phyloP scores from a whole-genome alignment of 2,113 vertebrate genomes.

The Drymodes brunneopygia region DNA sequence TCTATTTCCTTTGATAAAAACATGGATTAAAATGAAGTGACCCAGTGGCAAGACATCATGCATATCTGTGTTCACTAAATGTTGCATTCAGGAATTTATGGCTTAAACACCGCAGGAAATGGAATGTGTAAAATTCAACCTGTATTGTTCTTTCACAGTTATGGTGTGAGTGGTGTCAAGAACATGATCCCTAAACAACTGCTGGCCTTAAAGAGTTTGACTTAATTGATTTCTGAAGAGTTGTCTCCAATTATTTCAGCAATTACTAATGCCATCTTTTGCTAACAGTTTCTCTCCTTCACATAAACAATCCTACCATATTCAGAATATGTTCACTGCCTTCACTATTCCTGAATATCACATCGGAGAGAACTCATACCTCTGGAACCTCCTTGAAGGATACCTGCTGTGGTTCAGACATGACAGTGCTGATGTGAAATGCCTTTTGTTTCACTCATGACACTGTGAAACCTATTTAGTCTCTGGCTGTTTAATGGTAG shows the following conservation, averaged over 20 bases:
- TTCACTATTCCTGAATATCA: not conserved
- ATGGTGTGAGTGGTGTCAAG: not conserved
- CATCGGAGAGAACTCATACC: not conserved
- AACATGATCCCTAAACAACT: not conserved
- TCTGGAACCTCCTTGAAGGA: not conserved
- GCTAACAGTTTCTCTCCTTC: not conserved
- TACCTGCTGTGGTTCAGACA: not conserved
- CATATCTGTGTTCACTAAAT: not conserved
- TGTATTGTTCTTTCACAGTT: not conserved
- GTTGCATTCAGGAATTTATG: not conserved
- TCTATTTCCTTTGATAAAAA: not conserved
- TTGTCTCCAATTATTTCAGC: not conserved
- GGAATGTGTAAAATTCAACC: not conserved
- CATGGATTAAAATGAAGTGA: not conserved
- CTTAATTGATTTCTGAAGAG: not conserved
- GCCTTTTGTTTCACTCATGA: not conserved
- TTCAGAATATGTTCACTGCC: not conserved
- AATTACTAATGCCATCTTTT: not conserved
- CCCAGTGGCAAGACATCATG: not conserved
- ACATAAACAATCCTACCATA: not conserved
- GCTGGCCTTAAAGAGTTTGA: not conserved
- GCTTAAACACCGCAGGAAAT: not conserved
- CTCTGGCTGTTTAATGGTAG: not conserved
- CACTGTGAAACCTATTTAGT: not conserved
- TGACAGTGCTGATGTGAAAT: not conserved